Conservation (phyloP, 2,888 invertebrate species). For the Eulithis prunata region DNA sequence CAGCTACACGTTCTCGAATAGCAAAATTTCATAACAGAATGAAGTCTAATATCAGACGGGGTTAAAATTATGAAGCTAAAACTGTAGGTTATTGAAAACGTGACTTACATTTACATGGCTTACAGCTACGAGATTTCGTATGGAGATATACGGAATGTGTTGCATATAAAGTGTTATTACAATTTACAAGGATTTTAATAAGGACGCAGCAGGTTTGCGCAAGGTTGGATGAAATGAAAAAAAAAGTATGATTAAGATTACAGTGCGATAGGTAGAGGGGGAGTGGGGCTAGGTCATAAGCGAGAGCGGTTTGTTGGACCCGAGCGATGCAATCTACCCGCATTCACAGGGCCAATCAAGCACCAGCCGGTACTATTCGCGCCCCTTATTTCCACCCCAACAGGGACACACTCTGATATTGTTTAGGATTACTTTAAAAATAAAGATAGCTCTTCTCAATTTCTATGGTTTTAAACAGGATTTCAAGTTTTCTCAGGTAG, state of each 20-base stretch:
- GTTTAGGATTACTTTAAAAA: not conserved
- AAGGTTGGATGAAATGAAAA: slow-evolving; percentile 35
- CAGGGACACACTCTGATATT: slow-evolving; percentile 38
- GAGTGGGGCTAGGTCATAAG: slow-evolving; percentile 34
- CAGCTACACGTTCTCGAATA: slow-evolving; percentile 39
- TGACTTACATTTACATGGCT: slow-evolving; percentile 83
- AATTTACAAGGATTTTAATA: slow-evolving; percentile 46
- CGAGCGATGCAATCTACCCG: slow-evolving; percentile 77
- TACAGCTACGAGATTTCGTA: slow-evolving; percentile 70
- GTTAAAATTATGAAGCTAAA: slow-evolving; percentile 84
- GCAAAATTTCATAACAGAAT: slow-evolving; percentile 78
- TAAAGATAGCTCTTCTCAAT: too few relatives aligned
- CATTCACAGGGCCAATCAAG: slow-evolving; percentile 84
- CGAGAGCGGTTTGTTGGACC: slow-evolving; percentile 39
- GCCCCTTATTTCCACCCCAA: slow-evolving; percentile 63
- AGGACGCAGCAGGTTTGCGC: slow-evolving; percentile 39
- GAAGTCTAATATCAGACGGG: slow-evolving; percentile 79
- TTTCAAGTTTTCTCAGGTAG: too few relatives aligned
- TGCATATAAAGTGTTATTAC: slow-evolving; percentile 47
- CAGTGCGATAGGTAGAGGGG: slow-evolving; percentile 39
- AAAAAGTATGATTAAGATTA: slow-evolving; percentile 35
- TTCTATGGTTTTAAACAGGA: too few relatives aligned
- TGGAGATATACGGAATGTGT: slow-evolving; percentile 54
- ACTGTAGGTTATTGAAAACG: slow-evolving; percentile 84
- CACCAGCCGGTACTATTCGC: slow-evolving; percentile 74